Percentiles rank a stretch among this genome's conserved stretches.
Conservation (phyloP, 2,888 invertebrate genomes). For the Dione juno region DNA sequence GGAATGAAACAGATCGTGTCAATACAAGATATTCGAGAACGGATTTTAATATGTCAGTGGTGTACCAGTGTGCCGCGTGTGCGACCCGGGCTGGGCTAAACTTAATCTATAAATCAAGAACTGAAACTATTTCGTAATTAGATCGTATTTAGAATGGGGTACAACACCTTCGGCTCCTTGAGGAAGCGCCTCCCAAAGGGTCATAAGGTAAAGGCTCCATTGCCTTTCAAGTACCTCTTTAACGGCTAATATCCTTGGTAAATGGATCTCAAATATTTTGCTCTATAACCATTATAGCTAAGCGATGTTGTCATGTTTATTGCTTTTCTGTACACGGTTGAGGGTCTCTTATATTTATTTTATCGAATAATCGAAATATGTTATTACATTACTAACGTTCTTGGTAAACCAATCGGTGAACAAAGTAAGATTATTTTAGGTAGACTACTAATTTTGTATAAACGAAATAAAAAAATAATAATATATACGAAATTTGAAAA, state of each 20-base stretch:
- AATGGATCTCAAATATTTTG: constrained; percentile 81
- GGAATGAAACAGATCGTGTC: constrained; percentile 41
- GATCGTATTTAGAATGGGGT: constrained; percentile 82
- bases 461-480: constrained; percentile 6
- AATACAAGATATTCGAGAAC: constrained; percentile 52
- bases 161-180: constrained; percentile 80
- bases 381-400: constrained; percentile 29
- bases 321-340: constrained; percentile 57
- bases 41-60: constrained; percentile 75
- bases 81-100: constrained; percentile 68
- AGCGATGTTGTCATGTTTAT: constrained; percentile 75
- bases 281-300: constrained; percentile 68
- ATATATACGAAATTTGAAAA: constrained; percentile 45
- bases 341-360: constrained; percentile 46
- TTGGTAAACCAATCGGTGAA: neutral
- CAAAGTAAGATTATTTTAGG: neutral
- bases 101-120: constrained; percentile 84
- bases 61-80: constrained; percentile 67
- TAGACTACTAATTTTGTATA: neutral
- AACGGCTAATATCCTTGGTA: constrained; percentile 81
- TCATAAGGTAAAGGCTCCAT: constrained; percentile 75
- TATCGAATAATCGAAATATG: constrained; percentile 37
- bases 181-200: constrained; percentile 76
- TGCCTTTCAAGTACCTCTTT: constrained; percentile 82
- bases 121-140: constrained; percentile 84